phyloP scores from a whole-genome alignment of 2,113 vertebrate genomes.

The Tachysurus vachellii region DNA sequence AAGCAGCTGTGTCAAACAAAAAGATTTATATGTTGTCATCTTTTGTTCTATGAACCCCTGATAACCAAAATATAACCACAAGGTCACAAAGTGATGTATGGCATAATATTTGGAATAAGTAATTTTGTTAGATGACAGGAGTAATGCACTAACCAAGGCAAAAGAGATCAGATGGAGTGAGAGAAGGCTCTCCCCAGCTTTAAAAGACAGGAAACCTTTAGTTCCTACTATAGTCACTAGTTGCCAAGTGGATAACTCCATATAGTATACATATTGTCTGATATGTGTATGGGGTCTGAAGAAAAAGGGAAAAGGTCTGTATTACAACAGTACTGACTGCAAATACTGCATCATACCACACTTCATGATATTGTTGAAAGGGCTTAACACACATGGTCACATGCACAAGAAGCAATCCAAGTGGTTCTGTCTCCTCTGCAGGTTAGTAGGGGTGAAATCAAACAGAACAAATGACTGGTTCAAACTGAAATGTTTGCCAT shows the following conservation, averaged over 20 bases:
- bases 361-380: not conserved
- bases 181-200: not conserved
- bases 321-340: not conserved
- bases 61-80: not conserved
- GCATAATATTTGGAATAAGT: conserved; percentile 8
- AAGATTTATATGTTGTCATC: not conserved
- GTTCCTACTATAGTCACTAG: not conserved
- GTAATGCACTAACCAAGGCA: not conserved
- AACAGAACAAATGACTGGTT: not conserved
- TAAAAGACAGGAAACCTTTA: not conserved
- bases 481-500: not conserved
- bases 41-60: not conserved
- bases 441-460: not conserved
- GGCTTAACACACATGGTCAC: not conserved
- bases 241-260: not conserved
- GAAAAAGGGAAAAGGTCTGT: not conserved
- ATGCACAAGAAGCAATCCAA: not conserved
- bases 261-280: not conserved
- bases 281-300: not conserved
- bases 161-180: not conserved
- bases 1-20: not conserved
- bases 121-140: not conserved
- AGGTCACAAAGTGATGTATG: not conserved
- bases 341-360: not conserved
- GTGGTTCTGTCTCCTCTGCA: not conserved